These are phyloP conservation scores for Acrobasis consociella DNA, from an alignment of 2,888 invertebrate genomes.

Conservation along the genomic window DNA sequence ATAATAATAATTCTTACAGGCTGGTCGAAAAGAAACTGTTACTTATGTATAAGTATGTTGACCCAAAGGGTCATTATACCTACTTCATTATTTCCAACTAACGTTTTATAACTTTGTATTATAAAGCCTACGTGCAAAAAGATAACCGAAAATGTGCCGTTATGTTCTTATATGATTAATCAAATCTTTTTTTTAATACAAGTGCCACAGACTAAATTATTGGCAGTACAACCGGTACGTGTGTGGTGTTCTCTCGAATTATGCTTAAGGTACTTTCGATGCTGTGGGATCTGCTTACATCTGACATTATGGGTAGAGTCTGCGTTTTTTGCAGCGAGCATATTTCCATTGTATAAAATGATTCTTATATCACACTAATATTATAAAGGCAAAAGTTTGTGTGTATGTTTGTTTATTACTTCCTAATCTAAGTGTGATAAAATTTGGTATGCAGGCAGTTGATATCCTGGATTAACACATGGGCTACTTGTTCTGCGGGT, in stretches of 20 bases:
- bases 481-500: too few relatives aligned
- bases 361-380: not conserved
- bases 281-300: constrained; percentile 3
- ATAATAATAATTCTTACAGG: too few relatives aligned
- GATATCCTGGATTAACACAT: too few relatives aligned
- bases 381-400: too few relatives aligned
- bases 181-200: not conserved
- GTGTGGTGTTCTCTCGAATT: not conserved
- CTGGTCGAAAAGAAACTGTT: too few relatives aligned
- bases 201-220: not conserved
- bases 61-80: too few relatives aligned
- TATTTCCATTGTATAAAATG: not conserved
- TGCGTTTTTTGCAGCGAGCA: not conserved
- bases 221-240: not conserved
- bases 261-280: constrained; percentile 10
- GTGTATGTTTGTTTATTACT: too few relatives aligned
- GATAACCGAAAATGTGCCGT: not conserved
- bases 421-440: too few relatives aligned
- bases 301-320: not conserved
- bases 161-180: not conserved
- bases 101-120: too few relatives aligned
- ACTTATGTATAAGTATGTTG: too few relatives aligned
- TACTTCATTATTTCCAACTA: too few relatives aligned
- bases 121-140: not conserved
- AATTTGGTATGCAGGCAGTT: too few relatives aligned